A percentile compares a stretch with the other conserved stretches of the same genome.
Conservation (phyloP, 1,140 invertebrate species). For the Spodoptera frugiperda region DNA sequence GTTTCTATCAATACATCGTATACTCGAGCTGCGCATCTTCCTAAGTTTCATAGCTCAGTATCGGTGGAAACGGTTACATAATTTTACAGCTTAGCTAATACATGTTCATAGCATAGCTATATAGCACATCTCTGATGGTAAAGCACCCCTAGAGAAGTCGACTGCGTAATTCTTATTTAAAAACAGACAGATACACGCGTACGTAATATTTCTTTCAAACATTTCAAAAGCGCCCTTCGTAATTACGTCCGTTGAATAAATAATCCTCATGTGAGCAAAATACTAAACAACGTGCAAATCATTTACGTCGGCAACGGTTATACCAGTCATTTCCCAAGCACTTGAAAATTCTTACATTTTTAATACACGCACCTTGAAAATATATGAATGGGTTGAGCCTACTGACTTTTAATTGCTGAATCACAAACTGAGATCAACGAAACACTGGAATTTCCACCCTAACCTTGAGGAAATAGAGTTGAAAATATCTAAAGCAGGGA, state of each 20-base stretch:
- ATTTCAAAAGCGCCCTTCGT: neutral
- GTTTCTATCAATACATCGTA: too few relatives aligned
- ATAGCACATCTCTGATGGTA: too few relatives aligned
- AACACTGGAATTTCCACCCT: neutral
- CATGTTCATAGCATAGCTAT: too few relatives aligned
- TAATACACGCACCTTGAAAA: slow-evolving; percentile 46
- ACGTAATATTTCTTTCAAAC: too few relatives aligned
- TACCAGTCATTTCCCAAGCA: slow-evolving; percentile 28
- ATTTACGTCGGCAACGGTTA: slow-evolving; percentile 6
- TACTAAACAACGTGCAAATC: slow-evolving; percentile 5
- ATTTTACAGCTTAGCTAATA: too few relatives aligned
- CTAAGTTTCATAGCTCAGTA: too few relatives aligned
- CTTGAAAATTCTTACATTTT: slow-evolving; percentile 37
- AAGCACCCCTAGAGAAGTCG: too few relatives aligned
- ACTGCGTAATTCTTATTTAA: too few relatives aligned
- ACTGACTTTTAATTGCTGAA: slow-evolving; percentile 31
- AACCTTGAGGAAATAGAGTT: neutral
- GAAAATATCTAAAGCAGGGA: neutral
- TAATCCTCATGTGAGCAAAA: slow-evolving; percentile 4
- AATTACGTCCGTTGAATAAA: slow-evolving; percentile 5
- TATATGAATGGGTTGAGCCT: slow-evolving; percentile 42
- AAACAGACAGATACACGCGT: too few relatives aligned
- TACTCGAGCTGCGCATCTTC: too few relatives aligned
- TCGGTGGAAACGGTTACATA: too few relatives aligned
- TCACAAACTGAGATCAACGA: neutral